Conservation (phyloP, 92 coral and sea anemone genomes). For the Porites divaricata region DNA sequence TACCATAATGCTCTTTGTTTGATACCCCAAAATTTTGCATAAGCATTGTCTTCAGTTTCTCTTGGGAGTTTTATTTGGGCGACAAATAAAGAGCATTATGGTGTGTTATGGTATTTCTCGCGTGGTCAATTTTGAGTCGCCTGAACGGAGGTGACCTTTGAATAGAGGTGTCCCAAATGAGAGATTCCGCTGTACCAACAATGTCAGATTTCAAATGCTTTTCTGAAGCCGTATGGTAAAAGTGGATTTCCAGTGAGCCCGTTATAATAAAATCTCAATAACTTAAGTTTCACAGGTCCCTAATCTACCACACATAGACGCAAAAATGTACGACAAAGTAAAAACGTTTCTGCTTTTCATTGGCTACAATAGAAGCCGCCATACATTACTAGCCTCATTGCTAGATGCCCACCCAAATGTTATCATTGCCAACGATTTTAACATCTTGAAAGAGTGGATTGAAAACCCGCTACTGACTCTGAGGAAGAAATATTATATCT, state of each 20-base stretch:
- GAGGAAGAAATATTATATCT: constrained; percentile 25
- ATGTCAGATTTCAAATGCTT: background rate
- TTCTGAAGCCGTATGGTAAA: too few relatives aligned
- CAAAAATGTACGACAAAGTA: constrained; percentile 29
- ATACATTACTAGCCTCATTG: constrained; percentile 50
- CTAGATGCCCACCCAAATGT: constrained; percentile 67
- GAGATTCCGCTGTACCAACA: background rate
- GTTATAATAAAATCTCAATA: background rate
- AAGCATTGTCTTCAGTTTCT: too few relatives aligned
- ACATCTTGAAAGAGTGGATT: constrained; percentile 41
- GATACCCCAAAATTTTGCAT: too few relatives aligned
- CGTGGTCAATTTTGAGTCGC: too few relatives aligned
- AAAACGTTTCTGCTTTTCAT: constrained; percentile 50
- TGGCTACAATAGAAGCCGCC: constrained; percentile 66
- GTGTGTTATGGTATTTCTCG: too few relatives aligned
- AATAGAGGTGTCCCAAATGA: too few relatives aligned
- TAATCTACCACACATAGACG: constrained; percentile 5
- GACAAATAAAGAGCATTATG: too few relatives aligned
- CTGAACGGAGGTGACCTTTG: too few relatives aligned
- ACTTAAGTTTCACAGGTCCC: constrained; percentile 9
- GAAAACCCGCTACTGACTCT: constrained; percentile 14
- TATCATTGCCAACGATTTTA: constrained; percentile 59
- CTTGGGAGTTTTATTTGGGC: too few relatives aligned
- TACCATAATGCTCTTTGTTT: too few relatives aligned
- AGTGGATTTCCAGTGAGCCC: background rate